phyloP scores from a whole-genome alignment of 1,140 invertebrate species.

The Drosophila sp. region DNA sequence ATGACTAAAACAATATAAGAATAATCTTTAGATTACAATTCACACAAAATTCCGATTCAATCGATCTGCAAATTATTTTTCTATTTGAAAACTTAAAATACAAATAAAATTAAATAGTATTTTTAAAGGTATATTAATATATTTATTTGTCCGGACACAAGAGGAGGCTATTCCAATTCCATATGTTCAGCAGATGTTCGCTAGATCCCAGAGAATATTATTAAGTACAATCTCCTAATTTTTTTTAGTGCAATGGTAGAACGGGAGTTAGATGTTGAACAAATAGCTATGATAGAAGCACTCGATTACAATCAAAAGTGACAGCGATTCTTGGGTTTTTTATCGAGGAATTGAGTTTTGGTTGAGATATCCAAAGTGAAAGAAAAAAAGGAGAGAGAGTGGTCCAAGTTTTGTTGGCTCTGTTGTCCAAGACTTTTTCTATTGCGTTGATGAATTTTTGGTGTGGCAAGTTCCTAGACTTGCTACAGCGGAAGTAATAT shows the following conservation, averaged over 20 bases:
- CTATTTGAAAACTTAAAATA: too few relatives aligned
- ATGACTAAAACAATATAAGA: too few relatives aligned
- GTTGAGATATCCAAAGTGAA: not conserved
- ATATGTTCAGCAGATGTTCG: not conserved
- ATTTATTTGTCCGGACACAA: too few relatives aligned
- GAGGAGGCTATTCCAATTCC: not conserved
- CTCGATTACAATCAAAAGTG: constrained; percentile 82
- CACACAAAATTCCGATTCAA: too few relatives aligned
- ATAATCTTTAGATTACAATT: too few relatives aligned
- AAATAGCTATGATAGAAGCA: constrained; percentile 63
- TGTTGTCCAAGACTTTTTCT: constrained; percentile 18
- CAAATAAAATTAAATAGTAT: too few relatives aligned
- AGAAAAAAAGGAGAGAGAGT: not conserved
- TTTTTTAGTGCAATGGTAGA: constrained; percentile 5
- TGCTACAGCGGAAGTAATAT: constrained; percentile 69
- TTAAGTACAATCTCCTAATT: not conserved
- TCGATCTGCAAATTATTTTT: too few relatives aligned
- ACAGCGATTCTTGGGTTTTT: constrained; percentile 58
- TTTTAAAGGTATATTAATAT: too few relatives aligned
- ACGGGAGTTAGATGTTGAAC: constrained; percentile 18
- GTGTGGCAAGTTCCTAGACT: constrained; percentile 3
- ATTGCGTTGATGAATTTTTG: constrained; percentile 16
- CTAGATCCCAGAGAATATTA: too few relatives aligned
- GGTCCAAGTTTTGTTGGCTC: not conserved
- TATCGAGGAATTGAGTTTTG: constrained; percentile 21